Evolutionary conservation across 2,888 invertebrate genomes (phyloP), one percentile per base, ranked within the genome.

Genomic region (Ormyrus rosae): DNA sequence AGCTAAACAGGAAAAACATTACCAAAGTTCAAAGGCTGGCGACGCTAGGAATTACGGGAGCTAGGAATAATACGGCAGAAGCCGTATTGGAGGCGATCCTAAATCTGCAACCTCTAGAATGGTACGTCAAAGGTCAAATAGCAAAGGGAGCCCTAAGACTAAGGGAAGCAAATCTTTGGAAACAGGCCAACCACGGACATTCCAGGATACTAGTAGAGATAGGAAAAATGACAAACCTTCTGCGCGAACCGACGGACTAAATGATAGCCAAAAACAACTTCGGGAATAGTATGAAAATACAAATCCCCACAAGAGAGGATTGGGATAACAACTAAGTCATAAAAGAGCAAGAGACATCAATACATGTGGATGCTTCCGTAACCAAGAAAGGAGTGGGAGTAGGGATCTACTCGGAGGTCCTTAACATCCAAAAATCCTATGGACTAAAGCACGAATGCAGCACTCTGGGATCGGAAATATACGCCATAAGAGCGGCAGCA

Each of bases 61-160:
- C 78, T 13, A 82, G 73, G 74, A 53, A 60, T 10, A 81, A 71
- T 46, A 71, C 82, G 9, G 78, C 80, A 69, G 56, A 69, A 45
- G 69, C 56, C 6, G 10, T 11, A 69, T 53, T 80, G 50, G 84
- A 77, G 53, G 65, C 53, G 0, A 45, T 82, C 9, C 60, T 84
- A 13, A 13, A 13, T 13, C 13, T 13, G 13, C 76, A 73, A 13
- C 80, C 80, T 0, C 63, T 82, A 0, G 68, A 71, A 1, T 13
- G 74, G 8, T 9, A 10, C 65, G 58, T 83, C 6, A 67, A 80
- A 60, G 13, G 13, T 6, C 69, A 73, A 64, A 80, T 71, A 3
- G 60, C 68, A 13, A 72, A 51, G 48, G 65, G 77, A 50, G 71
- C 84, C 64, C 64, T 89, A 88, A 73, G 76, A 60, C 63, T 81